Percentiles rank a stretch among this genome's conserved stretches.
These are phyloP conservation scores for Palaemon carinicauda DNA, from an alignment of 1,140 invertebrate species.

Conservation along the genomic window DNA sequence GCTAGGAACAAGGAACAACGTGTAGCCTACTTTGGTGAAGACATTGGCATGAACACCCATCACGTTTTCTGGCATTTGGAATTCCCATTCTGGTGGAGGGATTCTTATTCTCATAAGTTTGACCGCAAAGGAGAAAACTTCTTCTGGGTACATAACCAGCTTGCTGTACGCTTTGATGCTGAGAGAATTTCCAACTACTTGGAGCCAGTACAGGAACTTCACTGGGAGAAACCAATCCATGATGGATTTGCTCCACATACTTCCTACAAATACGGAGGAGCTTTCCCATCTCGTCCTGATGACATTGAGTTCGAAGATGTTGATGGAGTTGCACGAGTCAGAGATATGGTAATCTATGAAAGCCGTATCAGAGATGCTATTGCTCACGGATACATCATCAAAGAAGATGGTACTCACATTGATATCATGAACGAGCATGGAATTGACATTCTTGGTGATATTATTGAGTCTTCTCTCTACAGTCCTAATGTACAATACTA, in stretches of 20 bases:
- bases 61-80: conserved; percentile 71
- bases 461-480: conserved; percentile 59
- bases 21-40: conserved; percentile 72
- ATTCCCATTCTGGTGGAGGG: conserved; percentile 67
- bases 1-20: conserved; percentile 64
- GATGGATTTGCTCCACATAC: conserved; percentile 74
- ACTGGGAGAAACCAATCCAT: conserved; percentile 63
- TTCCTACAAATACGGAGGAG: conserved; percentile 71
- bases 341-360: conserved; percentile 68
- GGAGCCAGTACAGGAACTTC: conserved; percentile 63
- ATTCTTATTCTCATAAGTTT: conserved; percentile 62
- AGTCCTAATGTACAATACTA: conserved; percentile 60
- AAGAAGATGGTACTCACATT: conserved; percentile 55
- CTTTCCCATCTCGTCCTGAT: conserved; percentile 70
- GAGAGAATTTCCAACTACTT: conserved; percentile 67
- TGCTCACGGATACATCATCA: conserved; percentile 70
- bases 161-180: conserved; percentile 67
- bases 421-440: conserved; percentile 56
- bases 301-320: conserved; percentile 65
- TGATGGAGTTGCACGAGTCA: conserved; percentile 62
- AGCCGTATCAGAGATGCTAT: conserved; percentile 73
- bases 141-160: conserved; percentile 68
- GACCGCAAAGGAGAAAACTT: conserved; percentile 62
- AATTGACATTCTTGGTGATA: conserved; percentile 60
- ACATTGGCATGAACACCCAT: conserved; percentile 74